Evolutionary conservation across 2,888 invertebrate species (phyloP).

Genomic region (Stramonita haemastoma): DNA sequence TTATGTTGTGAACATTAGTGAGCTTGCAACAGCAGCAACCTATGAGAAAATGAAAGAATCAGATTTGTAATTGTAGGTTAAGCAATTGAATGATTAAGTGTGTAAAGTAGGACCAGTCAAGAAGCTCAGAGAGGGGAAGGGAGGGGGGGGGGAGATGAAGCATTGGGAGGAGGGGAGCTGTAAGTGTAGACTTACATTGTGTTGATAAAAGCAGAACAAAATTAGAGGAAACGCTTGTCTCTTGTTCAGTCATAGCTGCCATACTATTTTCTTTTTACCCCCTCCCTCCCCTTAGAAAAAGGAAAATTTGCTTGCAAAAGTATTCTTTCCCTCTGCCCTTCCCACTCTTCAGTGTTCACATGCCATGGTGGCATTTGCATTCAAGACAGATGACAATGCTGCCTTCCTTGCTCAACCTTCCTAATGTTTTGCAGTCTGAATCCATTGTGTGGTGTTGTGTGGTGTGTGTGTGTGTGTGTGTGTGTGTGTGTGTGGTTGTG

Average conservation of each 20-base stretch:
- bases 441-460: background rate
- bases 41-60: too few species aligned
- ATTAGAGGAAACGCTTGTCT: background rate
- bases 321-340: background rate
- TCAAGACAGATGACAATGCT: constrained; percentile 7
- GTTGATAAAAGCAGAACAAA: background rate
- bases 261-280: background rate
- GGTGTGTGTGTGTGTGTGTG: background rate
- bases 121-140: background rate
- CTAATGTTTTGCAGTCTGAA: background rate
- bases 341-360: background rate
- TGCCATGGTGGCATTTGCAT: background rate
- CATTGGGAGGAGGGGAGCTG: background rate
- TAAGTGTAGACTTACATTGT: background rate
- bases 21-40: too few species aligned
- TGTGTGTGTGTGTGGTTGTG: background rate
- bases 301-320: too few species aligned
- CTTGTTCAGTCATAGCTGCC: background rate
- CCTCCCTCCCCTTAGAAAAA: background rate
- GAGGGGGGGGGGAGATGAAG: too few species aligned
- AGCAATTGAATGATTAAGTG: background rate
- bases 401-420: background rate
- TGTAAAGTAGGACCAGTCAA: background rate
- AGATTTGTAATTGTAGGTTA: too few species aligned
- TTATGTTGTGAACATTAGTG: too few species aligned